Conservation (phyloP, 2,888 invertebrate species). For the Galerucella nymphaeae region DNA sequence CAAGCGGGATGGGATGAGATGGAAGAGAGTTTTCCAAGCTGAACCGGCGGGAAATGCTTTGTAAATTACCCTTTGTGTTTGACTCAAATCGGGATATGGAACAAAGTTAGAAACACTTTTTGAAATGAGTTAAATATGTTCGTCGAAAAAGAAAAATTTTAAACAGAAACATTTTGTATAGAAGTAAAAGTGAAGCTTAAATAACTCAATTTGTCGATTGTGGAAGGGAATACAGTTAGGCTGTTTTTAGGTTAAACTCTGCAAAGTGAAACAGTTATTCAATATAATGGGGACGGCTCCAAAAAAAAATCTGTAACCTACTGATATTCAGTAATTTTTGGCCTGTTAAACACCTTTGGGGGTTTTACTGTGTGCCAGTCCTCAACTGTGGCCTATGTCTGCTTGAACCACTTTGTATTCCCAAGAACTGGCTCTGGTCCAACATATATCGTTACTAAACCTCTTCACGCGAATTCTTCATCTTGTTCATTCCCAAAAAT, state of each 20-base stretch:
- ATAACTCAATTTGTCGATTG: slow-evolving; percentile 4
- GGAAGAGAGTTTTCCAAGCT: slow-evolving; percentile 28
- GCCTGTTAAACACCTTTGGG: too few species aligned
- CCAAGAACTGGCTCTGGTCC: too few species aligned
- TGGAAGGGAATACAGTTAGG: not conserved
- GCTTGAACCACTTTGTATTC: too few species aligned
- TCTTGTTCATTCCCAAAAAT: too few species aligned
- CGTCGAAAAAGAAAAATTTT: slow-evolving; percentile 20
- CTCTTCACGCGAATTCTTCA: too few species aligned
- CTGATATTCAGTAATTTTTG: too few species aligned
- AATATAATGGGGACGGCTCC: not conserved
- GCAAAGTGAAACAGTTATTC: not conserved
- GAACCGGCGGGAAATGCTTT: slow-evolving; percentile 35
- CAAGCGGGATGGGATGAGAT: slow-evolving; percentile 25
- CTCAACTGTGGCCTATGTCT: too few species aligned
- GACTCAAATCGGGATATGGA: slow-evolving; percentile 33
- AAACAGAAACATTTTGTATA: slow-evolving; percentile 14
- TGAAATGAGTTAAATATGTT: slow-evolving; percentile 37
- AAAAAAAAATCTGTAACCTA: not conserved
- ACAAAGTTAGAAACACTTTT: slow-evolving; percentile 35
- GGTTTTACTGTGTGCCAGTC: too few species aligned
- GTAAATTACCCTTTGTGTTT: slow-evolving; percentile 37
- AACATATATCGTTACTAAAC: too few species aligned
- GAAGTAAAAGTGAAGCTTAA: not conserved
- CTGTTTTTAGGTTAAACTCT: not conserved